Percentiles rank a stretch among this genome's conserved stretches.
phyloP scores from a whole-genome alignment of 1,140 invertebrate species.

The Rhysida immarginata region DNA sequence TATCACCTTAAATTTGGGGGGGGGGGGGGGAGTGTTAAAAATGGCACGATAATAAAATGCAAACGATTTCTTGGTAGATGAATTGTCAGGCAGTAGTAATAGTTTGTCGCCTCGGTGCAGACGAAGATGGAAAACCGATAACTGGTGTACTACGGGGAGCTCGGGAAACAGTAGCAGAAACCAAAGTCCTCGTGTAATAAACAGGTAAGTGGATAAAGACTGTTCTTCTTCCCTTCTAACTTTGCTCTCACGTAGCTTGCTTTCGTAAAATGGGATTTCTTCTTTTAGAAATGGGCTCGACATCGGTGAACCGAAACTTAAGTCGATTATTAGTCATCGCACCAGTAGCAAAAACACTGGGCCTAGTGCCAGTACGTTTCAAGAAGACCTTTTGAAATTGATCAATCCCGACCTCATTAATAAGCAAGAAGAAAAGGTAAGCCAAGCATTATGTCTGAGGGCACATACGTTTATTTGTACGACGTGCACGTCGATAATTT shows the following conservation, averaged over 20 bases:
- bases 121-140: slow-evolving; percentile 17
- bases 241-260: too few relatives aligned
- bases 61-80: too few relatives aligned
- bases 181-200: slow-evolving; percentile 36
- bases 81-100: slow-evolving; percentile 39
- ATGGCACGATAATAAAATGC: too few relatives aligned
- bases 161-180: slow-evolving; percentile 38
- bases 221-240: neutral
- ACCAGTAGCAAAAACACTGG: slow-evolving; percentile 13
- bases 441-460: too few relatives aligned
- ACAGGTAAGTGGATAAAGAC: neutral
- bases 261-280: too few relatives aligned
- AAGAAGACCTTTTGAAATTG: slow-evolving; percentile 74
- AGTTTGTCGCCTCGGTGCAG: slow-evolving; percentile 34
- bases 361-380: slow-evolving; percentile 44
- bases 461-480: too few relatives aligned
- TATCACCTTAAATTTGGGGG: too few relatives aligned
- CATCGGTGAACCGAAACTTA: neutral
- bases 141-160: neutral
- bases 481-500: too few relatives aligned
- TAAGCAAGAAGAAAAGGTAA: slow-evolving; percentile 7
- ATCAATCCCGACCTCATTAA: slow-evolving; percentile 67
- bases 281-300: neutral
- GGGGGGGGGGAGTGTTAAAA: too few relatives aligned
- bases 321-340: neutral